Percentiles rank a stretch among this genome's conserved stretches.
Evolutionary conservation across 2,888 invertebrate species (phyloP).

Genomic region (Hoplodrina blanda): DNA sequence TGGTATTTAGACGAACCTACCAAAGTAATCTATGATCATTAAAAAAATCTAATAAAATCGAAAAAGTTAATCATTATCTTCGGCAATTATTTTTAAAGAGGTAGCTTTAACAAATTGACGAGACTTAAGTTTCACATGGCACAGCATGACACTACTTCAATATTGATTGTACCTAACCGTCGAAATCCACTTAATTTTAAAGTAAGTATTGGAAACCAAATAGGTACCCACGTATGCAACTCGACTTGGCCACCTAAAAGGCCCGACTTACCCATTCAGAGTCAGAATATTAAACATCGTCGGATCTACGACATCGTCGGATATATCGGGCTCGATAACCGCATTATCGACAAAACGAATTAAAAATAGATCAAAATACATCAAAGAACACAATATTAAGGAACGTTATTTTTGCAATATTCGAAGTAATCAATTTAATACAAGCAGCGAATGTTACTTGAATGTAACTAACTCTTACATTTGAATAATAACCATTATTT

Average conservation of each 20-base stretch:
- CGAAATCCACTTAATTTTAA: slow-evolving; percentile 31
- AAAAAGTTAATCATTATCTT: not conserved
- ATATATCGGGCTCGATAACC: slow-evolving; percentile 14
- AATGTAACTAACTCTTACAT: slow-evolving; percentile 31
- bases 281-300: slow-evolving; percentile 46
- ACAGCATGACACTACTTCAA: not conserved
- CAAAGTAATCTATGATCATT: too few relatives aligned
- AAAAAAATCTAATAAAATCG: not conserved
- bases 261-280: slow-evolving; percentile 31
- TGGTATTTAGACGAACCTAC: too few relatives aligned
- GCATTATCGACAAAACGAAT: slow-evolving; percentile 12
- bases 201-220: slow-evolving; percentile 34
- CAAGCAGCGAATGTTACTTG: slow-evolving; percentile 18
- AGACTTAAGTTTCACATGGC: slow-evolving; percentile 4
- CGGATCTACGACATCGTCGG: not conserved
- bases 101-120: slow-evolving; percentile 24
- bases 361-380: slow-evolving; percentile 23
- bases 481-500: slow-evolving; percentile 49
- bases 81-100: not conserved
- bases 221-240: slow-evolving; percentile 19
- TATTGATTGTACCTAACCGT: slow-evolving; percentile 28
- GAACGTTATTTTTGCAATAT: slow-evolving; percentile 9
- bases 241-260: slow-evolving; percentile 36
- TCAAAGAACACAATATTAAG: slow-evolving; percentile 16
- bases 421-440: slow-evolving; percentile 35